These are phyloP conservation scores for Druceiella hillmani DNA, from an alignment of 2,888 invertebrate species.

Conservation along the genomic window DNA sequence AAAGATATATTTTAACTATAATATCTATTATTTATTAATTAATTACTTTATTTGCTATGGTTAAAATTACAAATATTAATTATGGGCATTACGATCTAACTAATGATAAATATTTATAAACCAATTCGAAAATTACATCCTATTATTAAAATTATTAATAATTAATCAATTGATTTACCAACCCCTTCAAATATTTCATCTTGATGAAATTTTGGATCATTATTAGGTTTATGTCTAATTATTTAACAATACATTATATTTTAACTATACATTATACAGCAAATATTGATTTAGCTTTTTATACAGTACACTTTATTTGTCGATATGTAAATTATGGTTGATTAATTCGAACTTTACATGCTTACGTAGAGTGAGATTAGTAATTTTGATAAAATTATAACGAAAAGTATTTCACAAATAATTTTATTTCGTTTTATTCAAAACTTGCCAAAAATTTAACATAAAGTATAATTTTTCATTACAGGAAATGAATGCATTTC, in stretches of 20 bases:
- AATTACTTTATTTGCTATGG: conserved; percentile 51
- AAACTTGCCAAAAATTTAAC: no score
- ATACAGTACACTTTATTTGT: conserved; percentile 61
- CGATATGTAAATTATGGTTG: conserved; percentile 67
- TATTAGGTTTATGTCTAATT: conserved; percentile 57
- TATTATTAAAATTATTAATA: conserved; percentile 53
- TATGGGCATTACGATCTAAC: conserved; percentile 43
- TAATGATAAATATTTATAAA: conserved; percentile 43
- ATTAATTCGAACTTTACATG: conserved; percentile 59
- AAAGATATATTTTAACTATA: conserved; percentile 45
- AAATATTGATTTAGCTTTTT: conserved; percentile 58
- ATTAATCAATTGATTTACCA: conserved; percentile 54
- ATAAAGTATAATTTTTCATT: no score
- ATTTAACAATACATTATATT: conserved; percentile 64
- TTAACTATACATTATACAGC: conserved; percentile 65
- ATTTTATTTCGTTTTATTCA: no score
- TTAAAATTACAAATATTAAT: conserved; percentile 55
- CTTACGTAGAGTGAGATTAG: conserved; percentile 72
- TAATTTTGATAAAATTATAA: no score
- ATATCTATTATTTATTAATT: conserved; percentile 56
- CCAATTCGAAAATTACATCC: conserved; percentile 42
- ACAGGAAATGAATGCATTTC: no score
- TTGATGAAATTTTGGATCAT: conserved; percentile 66
- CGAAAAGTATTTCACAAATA: no score
- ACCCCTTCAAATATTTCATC: conserved; percentile 55